Base-by-base conservation (phyloP, 2,888 invertebrate genomes). In the Fragum whitleyi region DNA sequence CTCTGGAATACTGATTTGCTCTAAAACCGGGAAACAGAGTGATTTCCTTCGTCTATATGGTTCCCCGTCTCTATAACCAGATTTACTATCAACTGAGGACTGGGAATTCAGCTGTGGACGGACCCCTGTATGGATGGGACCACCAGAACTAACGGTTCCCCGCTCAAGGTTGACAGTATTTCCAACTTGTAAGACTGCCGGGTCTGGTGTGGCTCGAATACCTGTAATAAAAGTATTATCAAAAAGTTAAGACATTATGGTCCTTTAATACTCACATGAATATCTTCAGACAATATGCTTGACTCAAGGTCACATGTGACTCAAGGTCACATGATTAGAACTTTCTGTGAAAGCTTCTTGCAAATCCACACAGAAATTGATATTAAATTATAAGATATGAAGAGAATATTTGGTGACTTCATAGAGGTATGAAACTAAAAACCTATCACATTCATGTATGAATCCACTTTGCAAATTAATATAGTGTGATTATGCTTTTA, bases 61-160 rank as follows among this genome's bases (percentile, higher is more conserved):
- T 67, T 91, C 91, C 47, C 91, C 91, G 77, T 92, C 92, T 36
- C 89, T 72, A 75, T 87, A 89, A n/a, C 86, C 87, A 6, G 83
- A 42, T 55, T 53, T 76, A 1, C 42, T 51, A 39, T 42, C 28
- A 1, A 26, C 23, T 7, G 70, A 39, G 2, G 57, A 65, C 3
- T 51, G 53, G 6, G 68, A 42, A 28, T 19, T 23, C 0, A 53
- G 14, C 6, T 57, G 57, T 19, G 61, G n/a, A 1, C 62, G 61
- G 7, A 29, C 53, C 1, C 70, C 29, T 19, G 76, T 51, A n/a
- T 47, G 74, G 26, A 68, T 75, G 6, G 47, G 75, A 53, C 72
- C 69, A n/a, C 55, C 1, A 14, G 42, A 14, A 14, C 70, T 70
- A 26, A 36, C 0, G 19, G 32, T 21, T 11, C 74, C 74, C n/a